phyloP scores from a whole-genome alignment of 2,888 invertebrate genomes.

The Lochmaea capreae region DNA sequence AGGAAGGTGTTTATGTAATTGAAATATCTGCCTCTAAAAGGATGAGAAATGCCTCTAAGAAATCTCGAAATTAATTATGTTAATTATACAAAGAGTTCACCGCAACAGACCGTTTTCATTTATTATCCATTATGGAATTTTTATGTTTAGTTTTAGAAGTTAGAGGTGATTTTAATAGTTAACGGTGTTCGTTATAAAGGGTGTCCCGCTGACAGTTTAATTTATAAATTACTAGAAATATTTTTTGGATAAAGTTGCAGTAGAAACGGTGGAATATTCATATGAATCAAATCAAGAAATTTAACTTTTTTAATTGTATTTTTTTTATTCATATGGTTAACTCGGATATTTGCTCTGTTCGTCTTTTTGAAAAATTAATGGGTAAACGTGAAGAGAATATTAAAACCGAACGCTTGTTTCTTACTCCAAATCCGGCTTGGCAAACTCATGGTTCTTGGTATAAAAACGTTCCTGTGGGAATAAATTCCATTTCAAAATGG shows the following conservation, averaged over 20 bases:
- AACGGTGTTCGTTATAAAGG: background rate
- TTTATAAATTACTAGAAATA: background rate
- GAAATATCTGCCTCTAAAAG: slow-evolving; percentile 33
- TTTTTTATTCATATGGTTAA: too few species aligned
- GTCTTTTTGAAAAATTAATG: too few species aligned
- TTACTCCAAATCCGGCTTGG: too few species aligned
- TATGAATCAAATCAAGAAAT: too few species aligned
- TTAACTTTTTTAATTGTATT: too few species aligned
- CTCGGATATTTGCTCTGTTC: too few species aligned
- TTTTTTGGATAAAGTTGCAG: background rate
- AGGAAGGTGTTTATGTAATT: slow-evolving; percentile 31
- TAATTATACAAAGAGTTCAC: slow-evolving; percentile 22
- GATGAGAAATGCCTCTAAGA: slow-evolving; percentile 25
- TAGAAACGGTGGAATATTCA: too few species aligned
- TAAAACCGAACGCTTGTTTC: too few species aligned
- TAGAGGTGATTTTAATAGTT: background rate
- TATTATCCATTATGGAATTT: slow-evolving; percentile 24
- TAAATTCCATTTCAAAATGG: too few species aligned
- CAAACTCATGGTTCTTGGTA: too few species aligned
- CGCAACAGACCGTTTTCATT: slow-evolving; percentile 8
- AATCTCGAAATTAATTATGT: slow-evolving; percentile 29
- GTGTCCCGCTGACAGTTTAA: background rate
- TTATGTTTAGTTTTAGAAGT: background rate
- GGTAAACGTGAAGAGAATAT: too few species aligned
- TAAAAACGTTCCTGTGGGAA: too few species aligned